These are phyloP conservation scores for Cryptoprocta ferox DNA, from an alignment of 2,797 vertebrate species.

Conservation along the genomic window DNA sequence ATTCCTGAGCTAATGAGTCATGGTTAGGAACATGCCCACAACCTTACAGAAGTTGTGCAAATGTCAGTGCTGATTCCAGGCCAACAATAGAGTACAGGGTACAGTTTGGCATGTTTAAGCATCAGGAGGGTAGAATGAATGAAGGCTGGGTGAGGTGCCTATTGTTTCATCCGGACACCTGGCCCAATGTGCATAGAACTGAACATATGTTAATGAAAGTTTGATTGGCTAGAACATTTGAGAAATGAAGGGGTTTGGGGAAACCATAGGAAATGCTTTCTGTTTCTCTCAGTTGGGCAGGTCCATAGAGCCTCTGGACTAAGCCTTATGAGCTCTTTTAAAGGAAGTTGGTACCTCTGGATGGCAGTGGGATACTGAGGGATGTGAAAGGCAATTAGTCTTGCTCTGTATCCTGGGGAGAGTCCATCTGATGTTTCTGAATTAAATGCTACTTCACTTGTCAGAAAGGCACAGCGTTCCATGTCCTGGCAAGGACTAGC, in stretches of 20 bases:
- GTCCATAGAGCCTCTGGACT: not conserved
- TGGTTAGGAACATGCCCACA: not conserved
- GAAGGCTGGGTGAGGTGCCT: not conserved
- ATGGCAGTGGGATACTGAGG: not conserved
- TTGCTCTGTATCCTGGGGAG: constrained; percentile 4
- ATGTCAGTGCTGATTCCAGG: not conserved
- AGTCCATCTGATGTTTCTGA: constrained; percentile 31
- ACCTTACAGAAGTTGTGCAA: not conserved
- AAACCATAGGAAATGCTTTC: not conserved
- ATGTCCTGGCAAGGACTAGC: not conserved
- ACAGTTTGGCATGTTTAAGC: not conserved
- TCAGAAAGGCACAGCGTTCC: not conserved
- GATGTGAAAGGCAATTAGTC: not conserved
- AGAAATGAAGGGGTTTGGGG: not conserved
- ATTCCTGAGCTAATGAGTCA: not conserved
- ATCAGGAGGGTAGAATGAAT: not conserved
- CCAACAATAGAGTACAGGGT: not conserved
- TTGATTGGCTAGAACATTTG: not conserved
- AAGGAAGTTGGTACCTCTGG: not conserved
- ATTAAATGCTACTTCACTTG: not conserved
- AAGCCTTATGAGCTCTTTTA: not conserved
- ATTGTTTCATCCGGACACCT: not conserved
- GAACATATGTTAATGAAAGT: not conserved
- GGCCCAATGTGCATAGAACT: not conserved
- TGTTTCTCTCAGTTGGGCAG: not conserved